These are phyloP conservation scores for Micromussa lordhowensis DNA, from an alignment of 92 coral and sea anemone species.

Conservation along the genomic window DNA sequence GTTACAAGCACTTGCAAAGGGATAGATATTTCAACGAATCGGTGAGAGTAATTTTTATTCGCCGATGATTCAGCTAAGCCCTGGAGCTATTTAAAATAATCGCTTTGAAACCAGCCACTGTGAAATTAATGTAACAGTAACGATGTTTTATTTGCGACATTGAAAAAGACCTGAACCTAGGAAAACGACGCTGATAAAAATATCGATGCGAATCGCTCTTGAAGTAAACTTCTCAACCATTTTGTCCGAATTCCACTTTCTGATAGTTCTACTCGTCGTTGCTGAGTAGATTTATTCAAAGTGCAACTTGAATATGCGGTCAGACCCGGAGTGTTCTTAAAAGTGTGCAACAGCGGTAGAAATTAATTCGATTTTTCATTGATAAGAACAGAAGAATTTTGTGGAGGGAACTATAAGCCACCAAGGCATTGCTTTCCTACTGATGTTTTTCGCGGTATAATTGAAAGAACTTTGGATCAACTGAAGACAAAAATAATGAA, in stretches of 20 bases:
- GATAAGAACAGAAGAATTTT: neutral
- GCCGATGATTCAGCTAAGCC: neutral
- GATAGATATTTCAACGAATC: neutral
- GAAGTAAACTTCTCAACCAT: neutral
- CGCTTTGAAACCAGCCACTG: conserved; percentile 4
- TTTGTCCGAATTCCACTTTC: neutral
- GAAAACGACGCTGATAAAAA: neutral
- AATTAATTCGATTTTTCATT: neutral
- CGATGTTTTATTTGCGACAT: neutral
- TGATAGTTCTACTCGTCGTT: neutral
- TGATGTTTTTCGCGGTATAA: neutral
- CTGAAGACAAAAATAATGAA: neutral
- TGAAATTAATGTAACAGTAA: neutral
- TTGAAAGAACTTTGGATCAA: neutral
- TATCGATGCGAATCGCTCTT: neutral
- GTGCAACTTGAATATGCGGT: neutral
- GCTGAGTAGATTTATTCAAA: neutral
- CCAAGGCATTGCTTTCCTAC: neutral
- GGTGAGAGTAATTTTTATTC: neutral
- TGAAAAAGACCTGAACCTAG: neutral
- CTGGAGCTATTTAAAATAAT: neutral
- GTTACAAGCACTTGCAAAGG: neutral
- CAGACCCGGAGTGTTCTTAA: neutral
- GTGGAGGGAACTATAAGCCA: neutral
- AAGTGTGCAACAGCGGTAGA: neutral